Evolutionary conservation across 2,113 vertebrate genomes (phyloP).

Genomic region (Clarias magur): DNA sequence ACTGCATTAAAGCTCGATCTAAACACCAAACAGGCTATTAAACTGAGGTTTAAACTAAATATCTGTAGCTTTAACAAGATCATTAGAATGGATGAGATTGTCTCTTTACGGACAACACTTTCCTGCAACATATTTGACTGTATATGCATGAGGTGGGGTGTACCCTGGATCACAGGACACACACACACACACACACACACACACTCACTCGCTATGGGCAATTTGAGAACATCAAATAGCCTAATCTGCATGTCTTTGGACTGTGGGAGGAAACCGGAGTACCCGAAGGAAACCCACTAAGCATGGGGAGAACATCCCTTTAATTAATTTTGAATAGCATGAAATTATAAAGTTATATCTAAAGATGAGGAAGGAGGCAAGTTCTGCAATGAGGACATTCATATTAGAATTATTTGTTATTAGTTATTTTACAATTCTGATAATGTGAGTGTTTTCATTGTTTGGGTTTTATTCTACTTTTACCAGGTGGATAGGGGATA

Average conservation of each 20-base stretch:
- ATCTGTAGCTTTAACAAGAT: not conserved
- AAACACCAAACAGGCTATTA: not conserved
- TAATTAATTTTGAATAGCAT: slow-evolving; percentile 8
- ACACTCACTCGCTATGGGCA: no score
- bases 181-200: no score
- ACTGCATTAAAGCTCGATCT: not conserved
- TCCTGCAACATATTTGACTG: not conserved
- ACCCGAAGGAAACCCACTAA: no score
- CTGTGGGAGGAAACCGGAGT: no score
- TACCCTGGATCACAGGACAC: no score
- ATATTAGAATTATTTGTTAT: not conserved
- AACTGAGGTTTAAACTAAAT: not conserved
- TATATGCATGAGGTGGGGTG: no score
- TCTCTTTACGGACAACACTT: not conserved
- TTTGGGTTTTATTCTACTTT: not conserved
- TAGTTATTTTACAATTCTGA: not conserved
- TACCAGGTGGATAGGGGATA: not conserved
- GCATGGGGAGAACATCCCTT: no score
- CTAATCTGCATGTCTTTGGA: no score
- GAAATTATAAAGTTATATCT: not conserved
- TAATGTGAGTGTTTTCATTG: not conserved
- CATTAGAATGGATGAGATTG: not conserved
- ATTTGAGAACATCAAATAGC: no score
- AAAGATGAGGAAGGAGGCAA: not conserved
- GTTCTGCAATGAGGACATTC: not conserved